Evolutionary conservation across 2,113 vertebrate species (phyloP).

Genomic region (Xyrauchen texanus): DNA sequence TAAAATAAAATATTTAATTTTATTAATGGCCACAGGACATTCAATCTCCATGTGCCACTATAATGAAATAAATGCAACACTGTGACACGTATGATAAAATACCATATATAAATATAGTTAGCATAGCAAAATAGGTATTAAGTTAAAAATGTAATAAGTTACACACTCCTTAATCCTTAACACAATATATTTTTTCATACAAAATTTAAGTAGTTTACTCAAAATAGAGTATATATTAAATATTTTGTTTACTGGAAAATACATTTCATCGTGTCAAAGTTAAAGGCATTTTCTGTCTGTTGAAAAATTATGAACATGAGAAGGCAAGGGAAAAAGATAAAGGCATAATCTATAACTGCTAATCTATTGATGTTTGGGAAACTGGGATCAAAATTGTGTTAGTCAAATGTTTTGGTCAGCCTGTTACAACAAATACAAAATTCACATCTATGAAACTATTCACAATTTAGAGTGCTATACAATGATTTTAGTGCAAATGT

Average conservation of each 20-base stretch:
- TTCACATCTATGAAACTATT: too few species aligned
- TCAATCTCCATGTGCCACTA: constrained; percentile 23
- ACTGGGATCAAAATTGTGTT: too few species aligned
- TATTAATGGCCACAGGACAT: constrained; percentile 23
- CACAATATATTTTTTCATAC: constrained; percentile 43
- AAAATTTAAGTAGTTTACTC: constrained; percentile 41
- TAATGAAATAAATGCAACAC: constrained; percentile 6
- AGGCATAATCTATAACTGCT: neutral
- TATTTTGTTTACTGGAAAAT: constrained; percentile 45
- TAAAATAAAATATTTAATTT: constrained; percentile 35
- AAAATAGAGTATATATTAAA: constrained; percentile 29
- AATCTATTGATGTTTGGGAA: too few species aligned
- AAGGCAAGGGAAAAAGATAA: neutral
- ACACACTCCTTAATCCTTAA: constrained; percentile 40
- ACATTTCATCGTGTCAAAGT: constrained; percentile 34
- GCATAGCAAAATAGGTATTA: neutral
- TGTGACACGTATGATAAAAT: neutral
- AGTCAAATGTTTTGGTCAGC: neutral
- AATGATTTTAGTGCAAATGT: neutral
- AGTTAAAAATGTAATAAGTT: constrained; percentile 16
- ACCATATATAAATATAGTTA: neutral
- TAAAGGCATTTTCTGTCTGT: constrained; percentile 28
- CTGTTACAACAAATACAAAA: too few species aligned
- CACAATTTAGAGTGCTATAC: neutral
- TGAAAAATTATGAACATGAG: constrained; percentile 9